Base-by-base conservation (phyloP, 2,797 vertebrate genomes). In the Lindbergichthys nudifrons region DNA sequence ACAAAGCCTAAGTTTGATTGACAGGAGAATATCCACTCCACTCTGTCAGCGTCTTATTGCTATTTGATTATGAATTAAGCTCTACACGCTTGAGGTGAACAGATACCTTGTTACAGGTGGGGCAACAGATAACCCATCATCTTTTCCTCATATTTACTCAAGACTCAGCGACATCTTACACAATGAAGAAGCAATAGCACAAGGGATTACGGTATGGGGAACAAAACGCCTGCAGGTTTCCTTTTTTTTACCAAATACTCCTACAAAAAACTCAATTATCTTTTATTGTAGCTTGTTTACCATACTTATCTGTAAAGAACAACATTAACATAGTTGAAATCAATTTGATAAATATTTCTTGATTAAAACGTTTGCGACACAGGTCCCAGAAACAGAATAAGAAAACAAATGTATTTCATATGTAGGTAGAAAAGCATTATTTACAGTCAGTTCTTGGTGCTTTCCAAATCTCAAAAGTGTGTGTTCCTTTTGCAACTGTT, bases 21-120 rank as follows among this genome's bases (percentile, higher is more conserved):
- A 53, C 83, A 84, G 75, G 15, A 79, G 58, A 73, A 71, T 70
- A 80, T 83, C 73, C 65, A 30, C 80, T 79, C 60, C 65, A 45
- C 56, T 73, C 50, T 47, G 46, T 43, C 63, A 47, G 65, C 3
- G 15, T 81, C 50, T 80, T 43, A 52, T 36, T 45, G 59, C 61
- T 83, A 13, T 85, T 88, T 89, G 80, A 88, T 84, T 81, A 71
- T 21, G 65, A 88, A 83, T 90, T 84, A 83, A 81, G 75, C 73
- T 45, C 16, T 46, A 56, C 65, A 65, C 6, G 39, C 77, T 71
- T 53, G 48, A 81, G 75, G 67, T 65, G 83, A 85, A 56, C 70
- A 39, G 64, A 76, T 61, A 79, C 60, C 65, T 81, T 73, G 72
- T 85, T 80, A 30, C 57, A 78, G 77, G 70, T 71, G 62, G 71